Evolutionary conservation across 2,113 vertebrate species (phyloP).

Genomic region (Phrynocephalus versicolor): DNA sequence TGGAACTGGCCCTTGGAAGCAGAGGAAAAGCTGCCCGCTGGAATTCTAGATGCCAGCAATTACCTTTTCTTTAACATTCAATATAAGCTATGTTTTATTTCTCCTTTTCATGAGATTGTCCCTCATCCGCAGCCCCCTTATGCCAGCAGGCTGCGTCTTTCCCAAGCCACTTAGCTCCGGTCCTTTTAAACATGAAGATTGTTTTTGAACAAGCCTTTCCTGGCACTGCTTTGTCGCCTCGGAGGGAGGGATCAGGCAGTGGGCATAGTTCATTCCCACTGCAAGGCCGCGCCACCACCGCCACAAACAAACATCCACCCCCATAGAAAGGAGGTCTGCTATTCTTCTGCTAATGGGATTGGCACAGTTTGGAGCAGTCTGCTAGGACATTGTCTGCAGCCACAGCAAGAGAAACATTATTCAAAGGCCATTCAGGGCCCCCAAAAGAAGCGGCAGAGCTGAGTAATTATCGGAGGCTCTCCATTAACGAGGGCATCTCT

Average conservation of each 20-base stretch:
- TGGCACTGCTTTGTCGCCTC: not conserved
- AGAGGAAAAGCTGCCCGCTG: not conserved
- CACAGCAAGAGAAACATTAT: slow-evolving; percentile 86
- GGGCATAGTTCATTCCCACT: slow-evolving; percentile 10
- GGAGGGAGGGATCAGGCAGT: slow-evolving; percentile 35
- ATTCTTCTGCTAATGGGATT: slow-evolving; percentile 84
- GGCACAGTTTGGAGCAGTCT: slow-evolving; percentile 79
- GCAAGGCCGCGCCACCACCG: slow-evolving; percentile 18
- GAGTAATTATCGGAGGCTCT: slow-evolving; percentile 83
- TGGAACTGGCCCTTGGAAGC: not conserved
- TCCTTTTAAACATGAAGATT: not conserved
- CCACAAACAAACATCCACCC: slow-evolving; percentile 32
- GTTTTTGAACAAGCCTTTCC: not conserved
- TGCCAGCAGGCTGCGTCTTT: not conserved
- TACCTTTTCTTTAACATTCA: slow-evolving; percentile 23
- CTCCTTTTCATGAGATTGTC: not conserved
- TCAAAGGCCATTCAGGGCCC: slow-evolving; percentile 81
- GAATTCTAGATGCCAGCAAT: not conserved
- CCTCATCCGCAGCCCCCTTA: not conserved
- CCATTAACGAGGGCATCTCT: slow-evolving; percentile 81
- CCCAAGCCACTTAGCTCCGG: slow-evolving; percentile 2
- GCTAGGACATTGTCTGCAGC: slow-evolving; percentile 77
- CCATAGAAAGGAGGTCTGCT: slow-evolving; percentile 61
- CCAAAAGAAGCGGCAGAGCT: slow-evolving; percentile 77
- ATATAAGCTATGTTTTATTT: not conserved